Conservation (phyloP, 2,797 vertebrate genomes). For the Dicrostonyx torquatus region DNA sequence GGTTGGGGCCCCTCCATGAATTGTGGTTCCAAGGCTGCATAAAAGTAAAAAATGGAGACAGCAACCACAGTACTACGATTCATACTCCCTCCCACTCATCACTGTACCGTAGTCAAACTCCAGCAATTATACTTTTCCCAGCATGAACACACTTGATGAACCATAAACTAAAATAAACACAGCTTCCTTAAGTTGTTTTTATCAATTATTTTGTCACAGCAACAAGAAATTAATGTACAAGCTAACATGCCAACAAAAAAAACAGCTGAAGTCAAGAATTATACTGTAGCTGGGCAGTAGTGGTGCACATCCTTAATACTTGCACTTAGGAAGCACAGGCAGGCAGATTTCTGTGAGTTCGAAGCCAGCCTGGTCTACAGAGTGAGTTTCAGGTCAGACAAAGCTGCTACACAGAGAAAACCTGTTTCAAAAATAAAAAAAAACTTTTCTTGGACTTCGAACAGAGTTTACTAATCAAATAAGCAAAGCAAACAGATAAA, state of each 20-base stretch:
- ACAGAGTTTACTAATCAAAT: background rate
- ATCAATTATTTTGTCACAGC: background rate
- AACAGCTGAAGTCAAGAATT: background rate
- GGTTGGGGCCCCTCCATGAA: background rate
- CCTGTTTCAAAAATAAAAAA: too few species aligned
- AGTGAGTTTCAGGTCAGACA: too few species aligned
- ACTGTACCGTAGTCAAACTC: background rate
- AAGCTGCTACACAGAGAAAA: too few species aligned
- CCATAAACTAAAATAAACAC: background rate
- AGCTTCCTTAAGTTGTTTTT: background rate
- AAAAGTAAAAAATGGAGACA: background rate
- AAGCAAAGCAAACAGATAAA: constrained; percentile 12
- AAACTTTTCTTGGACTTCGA: background rate
- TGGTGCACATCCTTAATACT: too few species aligned
- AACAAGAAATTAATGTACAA: background rate
- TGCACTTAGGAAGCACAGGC: too few species aligned
- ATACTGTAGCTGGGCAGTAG: background rate
- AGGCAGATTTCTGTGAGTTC: too few species aligned
- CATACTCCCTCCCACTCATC: background rate
- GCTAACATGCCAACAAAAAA: background rate
- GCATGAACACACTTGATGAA: background rate
- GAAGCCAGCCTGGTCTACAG: too few species aligned
- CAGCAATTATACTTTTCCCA: background rate
- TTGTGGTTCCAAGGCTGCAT: background rate
- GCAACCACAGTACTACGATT: background rate